Conservation (phyloP, 2,888 invertebrate species). For the Drosophila rubida region DNA sequence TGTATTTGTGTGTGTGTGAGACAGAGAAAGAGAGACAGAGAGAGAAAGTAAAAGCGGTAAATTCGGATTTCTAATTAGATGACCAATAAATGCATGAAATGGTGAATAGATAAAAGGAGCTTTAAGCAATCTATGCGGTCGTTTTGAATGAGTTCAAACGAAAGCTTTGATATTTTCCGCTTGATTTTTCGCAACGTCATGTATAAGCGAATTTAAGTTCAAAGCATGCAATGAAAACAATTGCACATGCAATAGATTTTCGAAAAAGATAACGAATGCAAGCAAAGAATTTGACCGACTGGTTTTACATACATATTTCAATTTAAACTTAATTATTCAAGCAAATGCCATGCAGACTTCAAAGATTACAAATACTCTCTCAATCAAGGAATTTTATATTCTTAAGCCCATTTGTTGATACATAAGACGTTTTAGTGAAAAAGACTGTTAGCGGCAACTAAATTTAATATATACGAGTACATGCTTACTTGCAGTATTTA, state of each 20-base stretch:
- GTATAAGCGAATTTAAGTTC: slow-evolving; percentile 8
- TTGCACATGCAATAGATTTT: slow-evolving; percentile 18
- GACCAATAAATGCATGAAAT: not conserved
- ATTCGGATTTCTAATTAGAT: not conserved
- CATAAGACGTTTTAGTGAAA: no score
- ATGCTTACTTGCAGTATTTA: not conserved
- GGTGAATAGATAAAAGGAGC: not conserved
- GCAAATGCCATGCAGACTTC: not conserved
- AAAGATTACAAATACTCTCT: no score
- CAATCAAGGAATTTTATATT: no score
- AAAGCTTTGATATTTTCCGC: slow-evolving; percentile 10
- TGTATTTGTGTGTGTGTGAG: no score
- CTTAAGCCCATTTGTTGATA: no score
- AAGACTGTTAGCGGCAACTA: no score
- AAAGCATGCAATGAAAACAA: slow-evolving; percentile 14
- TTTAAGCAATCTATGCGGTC: not conserved
- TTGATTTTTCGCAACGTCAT: not conserved
- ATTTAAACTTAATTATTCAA: slow-evolving; percentile 5
- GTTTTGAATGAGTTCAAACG: not conserved
- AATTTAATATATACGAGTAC: not conserved
- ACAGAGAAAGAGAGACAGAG: not conserved
- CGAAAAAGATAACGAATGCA: slow-evolving; percentile 5
- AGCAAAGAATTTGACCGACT: slow-evolving; percentile 5
- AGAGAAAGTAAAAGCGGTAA: not conserved
- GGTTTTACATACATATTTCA: not conserved